These are phyloP conservation scores for Thera britannica DNA, from an alignment of 2,888 invertebrate species.

Conservation along the genomic window DNA sequence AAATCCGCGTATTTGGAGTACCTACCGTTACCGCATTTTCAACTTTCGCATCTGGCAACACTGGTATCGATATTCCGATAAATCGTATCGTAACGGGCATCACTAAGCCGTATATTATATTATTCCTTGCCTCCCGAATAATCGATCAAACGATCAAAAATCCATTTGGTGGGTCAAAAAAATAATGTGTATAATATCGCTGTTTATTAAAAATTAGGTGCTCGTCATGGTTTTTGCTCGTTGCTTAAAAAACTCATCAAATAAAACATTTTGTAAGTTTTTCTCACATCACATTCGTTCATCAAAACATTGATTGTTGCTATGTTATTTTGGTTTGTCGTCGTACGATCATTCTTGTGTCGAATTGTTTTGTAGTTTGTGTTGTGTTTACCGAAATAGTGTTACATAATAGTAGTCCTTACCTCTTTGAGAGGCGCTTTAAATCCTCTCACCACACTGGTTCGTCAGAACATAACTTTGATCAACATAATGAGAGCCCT, in stretches of 20 bases:
- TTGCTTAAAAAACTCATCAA: slow-evolving; percentile 57
- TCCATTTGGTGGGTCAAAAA: neutral
- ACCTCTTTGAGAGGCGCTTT: neutral
- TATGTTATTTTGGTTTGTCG: slow-evolving; percentile 46
- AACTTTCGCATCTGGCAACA: too few relatives aligned
- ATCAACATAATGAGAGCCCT: neutral
- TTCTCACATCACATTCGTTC: slow-evolving; percentile 39
- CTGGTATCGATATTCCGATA: too few relatives aligned
- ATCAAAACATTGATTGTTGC: slow-evolving; percentile 26
- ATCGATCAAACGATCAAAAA: too few relatives aligned
- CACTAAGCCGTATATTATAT: too few relatives aligned
- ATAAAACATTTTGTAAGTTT: slow-evolving; percentile 69
- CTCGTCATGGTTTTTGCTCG: slow-evolving; percentile 78
- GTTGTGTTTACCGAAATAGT: neutral
- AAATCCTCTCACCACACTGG: too few relatives aligned
- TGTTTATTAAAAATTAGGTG: slow-evolving; percentile 55
- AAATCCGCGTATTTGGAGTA: too few relatives aligned
- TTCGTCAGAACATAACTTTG: too few relatives aligned
- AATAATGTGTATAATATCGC: slow-evolving; percentile 53
- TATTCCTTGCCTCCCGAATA: too few relatives aligned
- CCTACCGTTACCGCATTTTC: too few relatives aligned
- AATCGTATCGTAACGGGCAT: too few relatives aligned
- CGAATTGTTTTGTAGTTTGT: slow-evolving; percentile 4
- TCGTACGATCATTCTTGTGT: slow-evolving; percentile 25
- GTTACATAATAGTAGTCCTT: slow-evolving; percentile 9